phyloP scores from a whole-genome alignment of 1,140 invertebrate genomes.

The Patella vulgata region DNA sequence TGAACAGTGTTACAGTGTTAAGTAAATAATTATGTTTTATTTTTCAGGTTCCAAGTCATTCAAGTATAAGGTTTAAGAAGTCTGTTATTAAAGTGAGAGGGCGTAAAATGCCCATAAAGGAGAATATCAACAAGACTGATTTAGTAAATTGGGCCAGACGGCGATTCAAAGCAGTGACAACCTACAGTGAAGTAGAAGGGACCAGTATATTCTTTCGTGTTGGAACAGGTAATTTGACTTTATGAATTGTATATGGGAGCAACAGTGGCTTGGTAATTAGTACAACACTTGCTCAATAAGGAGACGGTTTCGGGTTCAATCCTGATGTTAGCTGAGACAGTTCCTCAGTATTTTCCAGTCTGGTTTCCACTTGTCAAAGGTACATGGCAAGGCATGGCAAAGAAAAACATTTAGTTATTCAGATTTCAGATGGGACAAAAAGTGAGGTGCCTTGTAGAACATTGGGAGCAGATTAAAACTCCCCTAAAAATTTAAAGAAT shows the following conservation, averaged over 20 bases:
- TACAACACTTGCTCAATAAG: not conserved
- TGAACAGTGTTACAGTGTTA: no score
- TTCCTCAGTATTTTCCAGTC: no score
- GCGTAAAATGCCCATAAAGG: conserved; percentile 15
- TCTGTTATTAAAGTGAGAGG: conserved; percentile 10
- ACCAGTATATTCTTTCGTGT: conserved; percentile 34
- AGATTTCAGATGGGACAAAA: no score
- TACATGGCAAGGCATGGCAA: no score
- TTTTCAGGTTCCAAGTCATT: conserved; percentile 33
- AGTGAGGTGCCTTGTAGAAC: no score
- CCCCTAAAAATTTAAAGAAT: no score
- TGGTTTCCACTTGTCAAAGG: no score
- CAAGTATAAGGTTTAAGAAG: conserved; percentile 28
- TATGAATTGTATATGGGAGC: not conserved
- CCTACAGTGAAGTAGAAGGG: conserved; percentile 36
- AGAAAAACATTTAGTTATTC: no score
- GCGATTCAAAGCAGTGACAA: conserved; percentile 29
- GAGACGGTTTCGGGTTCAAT: not conserved
- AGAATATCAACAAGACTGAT: not conserved
- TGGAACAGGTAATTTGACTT: conserved; percentile 32
- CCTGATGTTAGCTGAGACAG: no score
- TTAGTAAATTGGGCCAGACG: conserved; percentile 26
- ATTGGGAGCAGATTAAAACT: no score
- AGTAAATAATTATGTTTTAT: not conserved
- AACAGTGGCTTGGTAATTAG: no score